These are phyloP conservation scores for Leucania comma DNA, from an alignment of 2,888 invertebrate species.

Conservation along the genomic window DNA sequence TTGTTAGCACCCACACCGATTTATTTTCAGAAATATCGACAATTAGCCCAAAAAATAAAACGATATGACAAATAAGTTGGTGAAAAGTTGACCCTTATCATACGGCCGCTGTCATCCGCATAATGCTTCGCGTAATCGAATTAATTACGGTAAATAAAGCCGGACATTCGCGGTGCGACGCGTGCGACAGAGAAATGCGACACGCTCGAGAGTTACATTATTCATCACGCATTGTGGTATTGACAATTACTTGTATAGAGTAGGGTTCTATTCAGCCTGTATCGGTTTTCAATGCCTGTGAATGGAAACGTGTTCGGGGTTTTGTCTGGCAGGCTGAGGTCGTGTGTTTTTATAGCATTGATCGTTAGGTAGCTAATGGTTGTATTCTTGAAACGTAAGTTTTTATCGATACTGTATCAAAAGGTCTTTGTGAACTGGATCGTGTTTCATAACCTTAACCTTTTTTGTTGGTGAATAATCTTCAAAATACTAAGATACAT, in stretches of 20 bases:
- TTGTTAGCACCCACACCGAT: slow-evolving; percentile 17
- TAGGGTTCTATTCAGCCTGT: slow-evolving; percentile 49
- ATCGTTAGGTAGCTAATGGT: slow-evolving; percentile 40
- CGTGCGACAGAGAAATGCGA: slow-evolving; percentile 43
- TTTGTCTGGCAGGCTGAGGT: slow-evolving; percentile 45
- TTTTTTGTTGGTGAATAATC: slow-evolving; percentile 6
- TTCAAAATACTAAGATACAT: not conserved
- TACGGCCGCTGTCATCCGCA: slow-evolving; percentile 65
- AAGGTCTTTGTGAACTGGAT: slow-evolving; percentile 17
- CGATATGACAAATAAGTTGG: slow-evolving; percentile 64
- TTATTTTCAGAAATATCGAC: slow-evolving; percentile 56
- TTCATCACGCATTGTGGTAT: slow-evolving; percentile 61
- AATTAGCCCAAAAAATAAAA: slow-evolving; percentile 58
- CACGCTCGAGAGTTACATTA: slow-evolving; percentile 57
- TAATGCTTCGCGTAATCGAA: slow-evolving; percentile 64
- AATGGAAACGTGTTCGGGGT: slow-evolving; percentile 41
- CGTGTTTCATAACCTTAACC: not conserved
- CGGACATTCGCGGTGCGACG: slow-evolving; percentile 44
- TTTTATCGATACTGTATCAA: slow-evolving; percentile 27
- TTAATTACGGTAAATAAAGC: slow-evolving; percentile 65
- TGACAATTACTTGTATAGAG: slow-evolving; percentile 61
- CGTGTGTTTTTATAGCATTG: slow-evolving; percentile 43
- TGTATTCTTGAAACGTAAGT: slow-evolving; percentile 38
- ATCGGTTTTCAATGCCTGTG: slow-evolving; percentile 55
- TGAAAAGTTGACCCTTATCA: slow-evolving; percentile 76